Conservation (phyloP, 2,113 vertebrate genomes). For the Columbina picui region DNA sequence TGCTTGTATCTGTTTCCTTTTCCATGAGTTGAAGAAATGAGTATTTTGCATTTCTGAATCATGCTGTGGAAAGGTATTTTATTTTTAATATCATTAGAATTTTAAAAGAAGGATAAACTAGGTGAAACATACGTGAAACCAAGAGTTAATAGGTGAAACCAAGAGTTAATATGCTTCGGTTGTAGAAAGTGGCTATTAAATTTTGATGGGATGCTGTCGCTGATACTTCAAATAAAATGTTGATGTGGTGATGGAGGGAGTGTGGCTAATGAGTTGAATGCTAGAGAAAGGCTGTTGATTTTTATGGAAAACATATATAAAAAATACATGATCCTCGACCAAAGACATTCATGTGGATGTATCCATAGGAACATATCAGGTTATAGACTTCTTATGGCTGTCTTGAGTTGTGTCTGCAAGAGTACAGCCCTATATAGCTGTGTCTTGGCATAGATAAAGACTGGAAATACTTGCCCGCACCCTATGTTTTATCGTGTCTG, state of each 20-base stretch:
- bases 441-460: not conserved
- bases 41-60: constrained; percentile 41
- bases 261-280: not conserved
- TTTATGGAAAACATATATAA: not conserved
- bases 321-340: not conserved
- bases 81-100: constrained; percentile 58
- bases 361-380: not conserved
- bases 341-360: not conserved
- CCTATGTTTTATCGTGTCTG: not conserved
- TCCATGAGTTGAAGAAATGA: not conserved
- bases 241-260: not conserved
- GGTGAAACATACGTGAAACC: not conserved
- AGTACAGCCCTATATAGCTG: not conserved
- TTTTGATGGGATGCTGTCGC: constrained; percentile 33
- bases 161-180: constrained; percentile 9
- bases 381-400: not conserved
- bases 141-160: constrained; percentile 45
- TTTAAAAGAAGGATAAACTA: constrained; percentile 39
- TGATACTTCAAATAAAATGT: constrained; percentile 31
- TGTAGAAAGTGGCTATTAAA: constrained; percentile 32
- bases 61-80: constrained; percentile 14
- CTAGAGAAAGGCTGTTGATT: constrained; percentile 10
- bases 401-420: not conserved
- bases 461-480: not conserved
- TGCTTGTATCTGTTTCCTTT: not conserved